Conservation (phyloP, 2,113 vertebrate species). For the Spea bombifrons region DNA sequence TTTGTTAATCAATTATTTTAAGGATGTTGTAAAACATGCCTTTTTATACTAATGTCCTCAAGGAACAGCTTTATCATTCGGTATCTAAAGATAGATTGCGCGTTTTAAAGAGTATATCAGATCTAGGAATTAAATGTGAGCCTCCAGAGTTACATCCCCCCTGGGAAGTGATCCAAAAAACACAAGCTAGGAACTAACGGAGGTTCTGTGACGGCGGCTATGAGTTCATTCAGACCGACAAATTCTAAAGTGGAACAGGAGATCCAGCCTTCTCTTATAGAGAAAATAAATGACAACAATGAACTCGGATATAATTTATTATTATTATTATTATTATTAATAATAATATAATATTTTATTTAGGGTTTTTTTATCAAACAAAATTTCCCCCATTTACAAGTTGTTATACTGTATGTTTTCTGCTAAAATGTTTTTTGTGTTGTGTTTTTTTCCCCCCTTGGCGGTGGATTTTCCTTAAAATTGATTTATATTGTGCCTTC, state of each 20-base stretch:
- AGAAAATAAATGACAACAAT: too few relatives aligned
- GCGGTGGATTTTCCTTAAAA: too few relatives aligned
- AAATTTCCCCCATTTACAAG: too few relatives aligned
- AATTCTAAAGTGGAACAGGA: background rate
- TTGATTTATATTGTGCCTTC: too few relatives aligned
- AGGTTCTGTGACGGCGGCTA: background rate
- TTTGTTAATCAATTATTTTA: constrained; percentile 44
- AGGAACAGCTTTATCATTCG: constrained; percentile 29
- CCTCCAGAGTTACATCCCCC: background rate
- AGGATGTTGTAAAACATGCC: constrained; percentile 30
- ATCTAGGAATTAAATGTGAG: constrained; percentile 10
- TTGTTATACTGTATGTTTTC: too few relatives aligned
- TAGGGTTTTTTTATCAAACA: too few relatives aligned
- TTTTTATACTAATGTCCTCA: constrained; percentile 17
- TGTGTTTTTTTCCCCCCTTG: too few relatives aligned
- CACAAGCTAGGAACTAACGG: background rate
- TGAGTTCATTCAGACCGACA: background rate
- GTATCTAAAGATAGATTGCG: constrained; percentile 1
- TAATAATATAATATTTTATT: too few relatives aligned
- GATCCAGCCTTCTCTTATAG: too few relatives aligned
- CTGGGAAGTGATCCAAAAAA: constrained; percentile 22
- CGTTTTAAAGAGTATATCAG: background rate
- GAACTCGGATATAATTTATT: too few relatives aligned
- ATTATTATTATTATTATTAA: too few relatives aligned
- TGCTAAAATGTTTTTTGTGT: too few relatives aligned